Percentiles rank a stretch among this genome's conserved stretches.
Evolutionary conservation across 2,797 vertebrate genomes (phyloP).

Genomic region (Meriones psammophilus): DNA sequence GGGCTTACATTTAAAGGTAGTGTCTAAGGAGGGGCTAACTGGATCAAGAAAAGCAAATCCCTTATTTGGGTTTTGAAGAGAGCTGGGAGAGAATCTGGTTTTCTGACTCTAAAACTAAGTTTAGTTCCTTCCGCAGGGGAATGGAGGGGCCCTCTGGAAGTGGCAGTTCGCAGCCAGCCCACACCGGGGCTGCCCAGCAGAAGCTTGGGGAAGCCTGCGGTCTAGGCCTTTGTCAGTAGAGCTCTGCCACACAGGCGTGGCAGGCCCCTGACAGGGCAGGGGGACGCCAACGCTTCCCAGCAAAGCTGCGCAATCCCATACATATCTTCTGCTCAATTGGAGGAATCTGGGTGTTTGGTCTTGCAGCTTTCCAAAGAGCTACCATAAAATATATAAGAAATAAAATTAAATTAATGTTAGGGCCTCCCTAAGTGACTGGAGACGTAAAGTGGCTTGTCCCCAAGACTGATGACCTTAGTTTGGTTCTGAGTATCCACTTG

Average conservation of each 20-base stretch:
- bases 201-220: neutral
- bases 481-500: neutral
- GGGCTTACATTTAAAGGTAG: neutral
- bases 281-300: fast-evolving
- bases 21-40: neutral
- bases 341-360: neutral
- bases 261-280: neutral
- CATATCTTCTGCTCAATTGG: neutral
- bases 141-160: neutral
- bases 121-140: neutral
- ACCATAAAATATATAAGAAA: neutral
- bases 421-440: neutral
- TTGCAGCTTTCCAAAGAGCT: neutral
- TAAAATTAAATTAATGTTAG: neutral
- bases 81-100: neutral
- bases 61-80: constrained; percentile 12
- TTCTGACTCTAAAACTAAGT: neutral
- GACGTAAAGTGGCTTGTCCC: neutral
- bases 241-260: fast-evolving
- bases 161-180: neutral
- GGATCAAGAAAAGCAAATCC: neutral
- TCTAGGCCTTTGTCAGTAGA: no score
- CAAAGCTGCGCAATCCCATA: fast-evolving
- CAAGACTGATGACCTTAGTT: neutral
- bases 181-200: fast-evolving